Evolutionary conservation across 2,113 vertebrate species (phyloP).

Genomic region (Sapayoa aenigma): DNA sequence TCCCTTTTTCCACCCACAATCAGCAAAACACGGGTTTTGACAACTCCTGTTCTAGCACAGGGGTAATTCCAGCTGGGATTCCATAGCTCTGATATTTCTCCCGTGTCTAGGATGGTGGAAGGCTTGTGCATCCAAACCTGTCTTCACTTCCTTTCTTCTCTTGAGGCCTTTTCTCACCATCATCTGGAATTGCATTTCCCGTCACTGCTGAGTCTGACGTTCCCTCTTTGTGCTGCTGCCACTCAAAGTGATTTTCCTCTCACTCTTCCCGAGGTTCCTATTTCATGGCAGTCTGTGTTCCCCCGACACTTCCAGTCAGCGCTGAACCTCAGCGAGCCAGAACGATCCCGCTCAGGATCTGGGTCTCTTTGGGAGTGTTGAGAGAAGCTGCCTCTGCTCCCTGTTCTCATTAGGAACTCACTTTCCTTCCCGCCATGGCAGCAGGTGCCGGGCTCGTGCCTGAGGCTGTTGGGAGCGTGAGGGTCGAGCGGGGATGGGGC

Average conservation of each 20-base stretch:
- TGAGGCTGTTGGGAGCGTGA: not conserved
- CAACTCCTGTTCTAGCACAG: fast-evolving
- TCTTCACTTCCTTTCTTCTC: not conserved
- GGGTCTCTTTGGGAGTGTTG: not conserved
- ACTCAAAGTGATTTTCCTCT: not conserved
- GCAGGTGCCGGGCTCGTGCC: too few species aligned
- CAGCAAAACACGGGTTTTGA: not conserved
- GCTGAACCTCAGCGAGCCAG: fast-evolving
- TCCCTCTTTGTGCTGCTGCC: not conserved
- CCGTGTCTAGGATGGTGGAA: not conserved
- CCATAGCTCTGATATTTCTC: not conserved
- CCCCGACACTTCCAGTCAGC: not conserved
- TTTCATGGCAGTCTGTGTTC: not conserved
- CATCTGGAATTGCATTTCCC: not conserved
- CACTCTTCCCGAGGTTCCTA: not conserved
- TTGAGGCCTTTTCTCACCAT: not conserved
- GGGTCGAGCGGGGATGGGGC: fast-evolving
- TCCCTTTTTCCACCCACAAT: not conserved
- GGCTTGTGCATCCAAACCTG: not conserved
- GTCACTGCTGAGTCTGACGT: not conserved
- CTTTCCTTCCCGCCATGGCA: not conserved
- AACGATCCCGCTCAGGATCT: not conserved
- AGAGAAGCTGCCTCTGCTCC: not conserved
- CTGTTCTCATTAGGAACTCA: fast-evolving
- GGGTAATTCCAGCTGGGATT: not conserved